These are phyloP conservation scores for Thera britannica DNA, from an alignment of 2,888 invertebrate genomes.

Conservation along the genomic window DNA sequence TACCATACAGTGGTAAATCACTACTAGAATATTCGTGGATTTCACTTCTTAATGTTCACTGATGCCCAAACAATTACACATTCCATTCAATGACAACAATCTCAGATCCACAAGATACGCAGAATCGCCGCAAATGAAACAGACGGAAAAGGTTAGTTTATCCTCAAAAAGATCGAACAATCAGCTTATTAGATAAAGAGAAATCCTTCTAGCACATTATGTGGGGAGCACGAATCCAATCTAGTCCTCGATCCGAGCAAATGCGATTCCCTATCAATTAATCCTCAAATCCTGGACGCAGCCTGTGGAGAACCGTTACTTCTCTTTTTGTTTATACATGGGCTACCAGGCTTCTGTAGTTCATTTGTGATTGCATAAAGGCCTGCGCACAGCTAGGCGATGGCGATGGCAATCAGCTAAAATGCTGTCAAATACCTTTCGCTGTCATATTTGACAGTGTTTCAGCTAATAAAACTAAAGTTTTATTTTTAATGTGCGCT, in stretches of 20 bases:
- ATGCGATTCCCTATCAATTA: slow-evolving; percentile 42
- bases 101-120: slow-evolving; percentile 1
- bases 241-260: slow-evolving; percentile 38
- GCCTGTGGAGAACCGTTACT: slow-evolving; percentile 15
- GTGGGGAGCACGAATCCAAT: slow-evolving; percentile 43
- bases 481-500: too few relatives aligned
- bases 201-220: slow-evolving; percentile 37
- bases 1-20: background rate
- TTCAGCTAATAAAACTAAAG: too few relatives aligned
- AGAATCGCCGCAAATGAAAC: slow-evolving; percentile 6
- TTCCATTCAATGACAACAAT: background rate
- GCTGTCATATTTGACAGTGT: too few relatives aligned
- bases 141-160: slow-evolving; percentile 25
- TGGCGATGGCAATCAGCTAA: too few relatives aligned
- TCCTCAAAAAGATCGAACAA: slow-evolving; percentile 32
- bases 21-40: background rate
- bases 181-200: slow-evolving; percentile 35
- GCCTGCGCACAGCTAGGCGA: too few relatives aligned
- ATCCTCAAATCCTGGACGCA: slow-evolving; percentile 39
- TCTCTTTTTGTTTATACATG: background rate
- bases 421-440: too few relatives aligned
- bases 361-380: too few relatives aligned
- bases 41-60: background rate
- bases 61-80: background rate
- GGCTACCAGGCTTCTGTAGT: too few relatives aligned